Conservation (phyloP, 2,113 vertebrate species). For the Blennius ocellaris region DNA sequence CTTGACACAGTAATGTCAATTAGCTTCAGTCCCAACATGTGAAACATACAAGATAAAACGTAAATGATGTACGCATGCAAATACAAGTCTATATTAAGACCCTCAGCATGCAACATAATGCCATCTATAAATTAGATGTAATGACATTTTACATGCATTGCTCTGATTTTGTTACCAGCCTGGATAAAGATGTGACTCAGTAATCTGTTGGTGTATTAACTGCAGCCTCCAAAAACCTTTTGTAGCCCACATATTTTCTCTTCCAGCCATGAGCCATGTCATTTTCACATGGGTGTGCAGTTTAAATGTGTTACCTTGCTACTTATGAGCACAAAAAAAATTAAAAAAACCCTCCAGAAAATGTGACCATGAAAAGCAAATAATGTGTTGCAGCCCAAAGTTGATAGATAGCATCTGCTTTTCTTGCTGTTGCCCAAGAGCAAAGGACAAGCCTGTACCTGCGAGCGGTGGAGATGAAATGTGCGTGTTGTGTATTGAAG, state of each 20-base stretch:
- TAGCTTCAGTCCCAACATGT: background rate
- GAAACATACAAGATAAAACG: background rate
- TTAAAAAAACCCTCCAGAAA: constrained; percentile 18
- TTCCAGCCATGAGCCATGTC: constrained; percentile 49
- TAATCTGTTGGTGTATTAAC: constrained; percentile 29
- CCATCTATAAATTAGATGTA: constrained; percentile 1
- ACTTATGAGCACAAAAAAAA: constrained; percentile 9
- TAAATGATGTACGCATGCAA: background rate
- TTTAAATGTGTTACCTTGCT: constrained; percentile 26
- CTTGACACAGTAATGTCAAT: background rate
- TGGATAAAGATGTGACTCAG: constrained; percentile 40
- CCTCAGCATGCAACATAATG: background rate
- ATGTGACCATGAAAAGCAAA: constrained; percentile 49
- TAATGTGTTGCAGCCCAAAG: constrained; percentile 31
- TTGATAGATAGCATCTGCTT: constrained; percentile 67
- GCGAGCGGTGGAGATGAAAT: constrained; percentile 60
- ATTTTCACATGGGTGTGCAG: constrained; percentile 24
- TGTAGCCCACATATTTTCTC: constrained; percentile 46
- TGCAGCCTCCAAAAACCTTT: constrained; percentile 24
- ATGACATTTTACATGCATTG: constrained; percentile 4
- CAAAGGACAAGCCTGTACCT: constrained; percentile 62
- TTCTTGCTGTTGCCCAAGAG: constrained; percentile 60
- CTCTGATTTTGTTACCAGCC: constrained; percentile 9
- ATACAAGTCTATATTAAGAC: background rate
- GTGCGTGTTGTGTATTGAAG: constrained; percentile 40